Evolutionary conservation across 2,797 vertebrate genomes (phyloP), one percentile per base, ranked within the genome.

Genomic region (Pelochelys cantorii): DNA sequence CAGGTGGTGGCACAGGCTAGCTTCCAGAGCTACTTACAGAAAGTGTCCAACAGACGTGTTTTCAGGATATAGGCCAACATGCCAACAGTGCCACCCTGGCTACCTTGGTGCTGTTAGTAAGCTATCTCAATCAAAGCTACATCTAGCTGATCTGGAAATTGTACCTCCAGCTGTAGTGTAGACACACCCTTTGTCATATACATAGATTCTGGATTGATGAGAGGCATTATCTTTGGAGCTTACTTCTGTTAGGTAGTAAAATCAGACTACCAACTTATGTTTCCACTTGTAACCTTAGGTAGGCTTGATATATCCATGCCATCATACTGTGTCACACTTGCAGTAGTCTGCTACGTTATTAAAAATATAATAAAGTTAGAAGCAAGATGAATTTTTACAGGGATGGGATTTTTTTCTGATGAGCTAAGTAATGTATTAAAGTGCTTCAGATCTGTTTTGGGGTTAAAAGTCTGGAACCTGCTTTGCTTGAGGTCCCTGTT

Each of bases 401-500:
- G 74, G 1, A 1, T 77, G 74, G 12, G 53, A 54, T 12, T 54
- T 54, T 54, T 54, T 54, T 54, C 53, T 12, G 14, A 54, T 48
- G 53, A 71, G 34, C 18, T 37, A 37, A 37, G 20, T 37, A 37
- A 71, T n/a, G 15, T 1, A 4, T 29, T 77, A 90, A 82, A 94
- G 91, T 57, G 79, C 84, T 92, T 90, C 86, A 74, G 90, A 80
- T 89, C 89, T 81, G 2, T 93, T 96, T 95, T 42, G 0, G 59
- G 42, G 83, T 88, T 95, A 57, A 81, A 91, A 97, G 87, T 55
- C 53, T 29, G 81, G n/a, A 94, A 25, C 23, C n/a, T 75, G 65
- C 87, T 95, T 96, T 95, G 90, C 71, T 90, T 95, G 60, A 53
- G 93, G 79, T n/a, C 79, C 83, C 83, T 90, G 81, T 96, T 96